Evolutionary conservation across 2,797 vertebrate species (phyloP).

Genomic region (Tachyglossus aculeatus): DNA sequence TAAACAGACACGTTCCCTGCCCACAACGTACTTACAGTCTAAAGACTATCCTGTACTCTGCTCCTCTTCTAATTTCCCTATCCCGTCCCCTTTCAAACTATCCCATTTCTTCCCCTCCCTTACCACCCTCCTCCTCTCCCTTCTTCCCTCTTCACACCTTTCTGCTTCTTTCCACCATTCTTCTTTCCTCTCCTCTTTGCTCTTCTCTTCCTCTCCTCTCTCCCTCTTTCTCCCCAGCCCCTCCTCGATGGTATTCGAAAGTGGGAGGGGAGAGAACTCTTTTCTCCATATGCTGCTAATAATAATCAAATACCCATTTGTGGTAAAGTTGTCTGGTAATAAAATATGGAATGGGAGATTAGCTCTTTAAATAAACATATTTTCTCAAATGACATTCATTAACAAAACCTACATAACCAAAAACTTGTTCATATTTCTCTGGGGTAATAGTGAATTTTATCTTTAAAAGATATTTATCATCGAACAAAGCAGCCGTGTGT

Average conservation of each 20-base stretch:
- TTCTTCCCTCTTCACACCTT: not conserved
- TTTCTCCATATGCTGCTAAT: conserved; percentile 34
- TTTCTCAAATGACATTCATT: conserved; percentile 57
- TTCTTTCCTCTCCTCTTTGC: not conserved
- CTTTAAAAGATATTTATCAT: not conserved
- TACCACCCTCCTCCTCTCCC: not conserved
- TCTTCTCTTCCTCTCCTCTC: not conserved
- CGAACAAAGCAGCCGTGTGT: not conserved
- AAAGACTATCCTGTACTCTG: not conserved
- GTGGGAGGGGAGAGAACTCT: too few species aligned
- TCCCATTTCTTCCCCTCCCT: not conserved
- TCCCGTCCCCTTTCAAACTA: not conserved
- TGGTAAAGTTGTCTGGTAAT: conserved; percentile 45
- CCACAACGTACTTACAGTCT: not conserved
- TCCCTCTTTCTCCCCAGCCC: not conserved
- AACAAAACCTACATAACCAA: conserved; percentile 41
- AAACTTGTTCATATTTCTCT: not conserved
- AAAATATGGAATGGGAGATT: conserved; percentile 46
- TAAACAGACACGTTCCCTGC: not conserved
- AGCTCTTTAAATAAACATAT: conserved; percentile 53
- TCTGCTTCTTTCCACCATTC: not conserved
- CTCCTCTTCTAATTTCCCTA: not conserved
- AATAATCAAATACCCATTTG: conserved; percentile 47
- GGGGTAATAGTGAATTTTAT: not conserved
- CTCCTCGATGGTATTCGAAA: not conserved